phyloP scores from a whole-genome alignment of 2,113 vertebrate genomes.

The Glaucidium brasilianum region DNA sequence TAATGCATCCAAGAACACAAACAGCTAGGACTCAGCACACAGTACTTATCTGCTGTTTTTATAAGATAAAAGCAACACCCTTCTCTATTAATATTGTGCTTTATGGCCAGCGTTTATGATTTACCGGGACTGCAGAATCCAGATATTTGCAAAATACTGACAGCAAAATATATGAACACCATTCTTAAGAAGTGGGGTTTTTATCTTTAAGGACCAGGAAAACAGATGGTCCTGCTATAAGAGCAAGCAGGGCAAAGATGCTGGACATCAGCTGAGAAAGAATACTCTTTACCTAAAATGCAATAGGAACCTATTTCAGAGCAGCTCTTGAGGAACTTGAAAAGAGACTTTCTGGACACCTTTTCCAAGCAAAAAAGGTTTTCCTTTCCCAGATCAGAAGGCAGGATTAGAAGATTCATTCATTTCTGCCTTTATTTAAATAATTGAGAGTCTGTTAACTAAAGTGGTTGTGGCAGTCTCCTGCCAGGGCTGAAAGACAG shows the following conservation, averaged over 20 bases:
- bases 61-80: not conserved
- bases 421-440: not conserved
- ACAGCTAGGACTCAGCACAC: not conserved
- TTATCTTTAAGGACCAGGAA: not conserved
- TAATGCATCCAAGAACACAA: not conserved
- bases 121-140: not conserved
- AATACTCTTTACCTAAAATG: not conserved
- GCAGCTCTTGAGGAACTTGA: not conserved
- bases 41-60: not conserved
- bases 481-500: not conserved
- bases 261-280: not conserved
- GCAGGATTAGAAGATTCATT: not conserved
- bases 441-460: slow-evolving; percentile 2
- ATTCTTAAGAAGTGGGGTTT: not conserved
- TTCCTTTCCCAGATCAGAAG: not conserved
- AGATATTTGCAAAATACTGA: not conserved
- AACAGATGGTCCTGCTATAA: not conserved
- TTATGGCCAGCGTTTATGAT: not conserved
- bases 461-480: not conserved
- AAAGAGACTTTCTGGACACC: not conserved
- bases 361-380: not conserved
- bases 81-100: not conserved
- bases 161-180: not conserved
- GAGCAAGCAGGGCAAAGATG: not conserved
- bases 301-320: not conserved